These are phyloP conservation scores for Acipenser transmontanus DNA, from an alignment of 2,797 vertebrate genomes.

Conservation along the genomic window DNA sequence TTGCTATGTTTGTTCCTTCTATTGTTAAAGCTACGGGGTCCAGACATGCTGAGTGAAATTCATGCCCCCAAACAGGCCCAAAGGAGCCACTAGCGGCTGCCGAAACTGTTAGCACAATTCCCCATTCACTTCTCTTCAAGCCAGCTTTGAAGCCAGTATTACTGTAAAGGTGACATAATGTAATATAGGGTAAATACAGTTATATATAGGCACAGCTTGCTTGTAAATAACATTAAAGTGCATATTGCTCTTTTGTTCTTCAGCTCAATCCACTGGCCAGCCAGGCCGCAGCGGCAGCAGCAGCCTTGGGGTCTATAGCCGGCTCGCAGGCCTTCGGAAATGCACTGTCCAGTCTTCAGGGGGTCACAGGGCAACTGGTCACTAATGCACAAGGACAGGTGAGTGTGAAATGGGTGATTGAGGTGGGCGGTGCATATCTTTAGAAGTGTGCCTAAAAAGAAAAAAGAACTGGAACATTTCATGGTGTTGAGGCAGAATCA, in stretches of 20 bases:
- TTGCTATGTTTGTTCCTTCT: constrained; percentile 34
- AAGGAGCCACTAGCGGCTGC: constrained; percentile 47
- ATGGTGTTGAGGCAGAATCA: too few species aligned
- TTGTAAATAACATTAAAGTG: too few species aligned
- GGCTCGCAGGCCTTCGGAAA: constrained; percentile 92
- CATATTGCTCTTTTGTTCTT: constrained; percentile 21
- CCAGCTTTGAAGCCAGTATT: too few species aligned
- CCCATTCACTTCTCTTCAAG: too few species aligned
- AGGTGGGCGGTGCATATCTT: too few species aligned
- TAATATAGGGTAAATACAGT: too few species aligned
- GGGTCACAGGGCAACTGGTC: constrained; percentile 92
- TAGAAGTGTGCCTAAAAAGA: too few species aligned
- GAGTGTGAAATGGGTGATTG: constrained; percentile 41
- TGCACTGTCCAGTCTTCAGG: constrained; percentile 88
- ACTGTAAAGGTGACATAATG: too few species aligned
- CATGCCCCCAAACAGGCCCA: constrained; percentile 30
- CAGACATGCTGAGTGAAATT: constrained; percentile 32
- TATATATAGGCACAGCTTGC: too few species aligned
- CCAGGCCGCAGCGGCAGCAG: constrained; percentile 81
- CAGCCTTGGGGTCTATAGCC: constrained; percentile 85
- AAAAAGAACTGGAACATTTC: too few species aligned
- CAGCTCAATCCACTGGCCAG: constrained; percentile 94
- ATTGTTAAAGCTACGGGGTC: constrained; percentile 44
- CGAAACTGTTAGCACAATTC: constrained; percentile 46
- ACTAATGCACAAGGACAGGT: constrained; percentile 99